A percentile compares a stretch with the other conserved stretches of the same genome.
Evolutionary conservation across 2,888 invertebrate species (phyloP).

Genomic region (Zaprionus lineosus): DNA sequence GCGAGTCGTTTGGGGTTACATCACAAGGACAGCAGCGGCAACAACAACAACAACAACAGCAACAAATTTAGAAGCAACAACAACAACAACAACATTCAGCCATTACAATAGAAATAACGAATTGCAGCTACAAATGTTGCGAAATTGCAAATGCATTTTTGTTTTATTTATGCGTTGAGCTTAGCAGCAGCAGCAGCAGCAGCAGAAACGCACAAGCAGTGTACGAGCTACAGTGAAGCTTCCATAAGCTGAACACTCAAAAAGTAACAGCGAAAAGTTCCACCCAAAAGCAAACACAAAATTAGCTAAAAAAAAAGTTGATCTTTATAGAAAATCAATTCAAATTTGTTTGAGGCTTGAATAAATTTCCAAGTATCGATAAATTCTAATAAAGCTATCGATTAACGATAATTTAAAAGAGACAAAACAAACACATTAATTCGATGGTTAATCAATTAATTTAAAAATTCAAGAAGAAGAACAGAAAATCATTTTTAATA

Average conservation of each 20-base stretch:
- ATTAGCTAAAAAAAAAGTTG: not conserved
- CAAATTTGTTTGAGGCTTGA: no score
- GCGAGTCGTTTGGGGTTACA: slow-evolving; percentile 59
- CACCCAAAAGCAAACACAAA: not conserved
- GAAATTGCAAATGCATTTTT: slow-evolving; percentile 41
- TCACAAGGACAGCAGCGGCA: slow-evolving; percentile 38
- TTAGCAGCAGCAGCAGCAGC: slow-evolving; percentile 2
- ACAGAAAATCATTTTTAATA: no score
- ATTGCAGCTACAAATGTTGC: slow-evolving; percentile 42
- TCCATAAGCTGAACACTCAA: not conserved
- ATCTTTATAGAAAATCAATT: no score
- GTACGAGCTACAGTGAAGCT: slow-evolving; percentile 9
- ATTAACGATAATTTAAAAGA: no score
- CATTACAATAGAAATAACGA: slow-evolving; percentile 2
- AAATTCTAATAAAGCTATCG: no score
- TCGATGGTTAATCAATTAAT: no score
- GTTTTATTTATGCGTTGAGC: slow-evolving; percentile 40
- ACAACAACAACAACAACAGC: slow-evolving; percentile 19
- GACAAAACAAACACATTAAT: no score
- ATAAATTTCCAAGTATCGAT: no score
- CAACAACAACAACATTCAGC: slow-evolving; percentile 7
- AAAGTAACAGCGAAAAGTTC: not conserved
- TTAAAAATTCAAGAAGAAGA: no score
- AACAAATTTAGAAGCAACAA: slow-evolving; percentile 4
- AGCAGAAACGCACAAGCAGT: not conserved